phyloP scores from a whole-genome alignment of 1,140 invertebrate genomes.

The Popillia japonica region DNA sequence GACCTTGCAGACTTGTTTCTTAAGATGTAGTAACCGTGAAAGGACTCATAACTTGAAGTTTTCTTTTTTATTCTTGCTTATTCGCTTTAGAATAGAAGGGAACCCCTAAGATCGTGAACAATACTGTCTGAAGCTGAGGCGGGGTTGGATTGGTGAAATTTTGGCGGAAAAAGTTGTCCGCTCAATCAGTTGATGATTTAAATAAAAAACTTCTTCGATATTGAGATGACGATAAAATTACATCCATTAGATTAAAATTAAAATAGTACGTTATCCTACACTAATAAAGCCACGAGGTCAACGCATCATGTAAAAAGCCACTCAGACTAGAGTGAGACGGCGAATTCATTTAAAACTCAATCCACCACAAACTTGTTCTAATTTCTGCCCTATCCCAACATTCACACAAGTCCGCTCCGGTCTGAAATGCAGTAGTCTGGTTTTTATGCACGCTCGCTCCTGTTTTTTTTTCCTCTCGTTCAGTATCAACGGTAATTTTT shows the following conservation, averaged over 20 bases:
- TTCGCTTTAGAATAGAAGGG: conserved; percentile 21
- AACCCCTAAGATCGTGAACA: conserved; percentile 37
- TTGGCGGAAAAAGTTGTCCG: conserved; percentile 12
- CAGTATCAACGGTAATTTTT: conserved; percentile 40
- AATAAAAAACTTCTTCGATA: neutral
- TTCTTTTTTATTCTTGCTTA: conserved; percentile 26
- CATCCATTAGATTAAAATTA: conserved; percentile 16
- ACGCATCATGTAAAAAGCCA: conserved; percentile 39
- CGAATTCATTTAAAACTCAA: conserved; percentile 39
- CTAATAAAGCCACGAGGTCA: conserved; percentile 42
- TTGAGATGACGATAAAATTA: neutral
- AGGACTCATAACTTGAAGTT: conserved; percentile 36
- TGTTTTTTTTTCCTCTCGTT: conserved; percentile 36
- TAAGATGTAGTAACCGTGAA: conserved; percentile 44
- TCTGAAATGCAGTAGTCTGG: conserved; percentile 36
- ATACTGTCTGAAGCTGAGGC: conserved; percentile 43
- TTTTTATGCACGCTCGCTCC: conserved; percentile 2
- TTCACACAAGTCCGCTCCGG: conserved; percentile 28
- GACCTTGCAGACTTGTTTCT: conserved; percentile 45
- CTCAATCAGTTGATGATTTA: neutral
- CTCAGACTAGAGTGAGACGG: conserved; percentile 35
- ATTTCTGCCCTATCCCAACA: conserved; percentile 50
- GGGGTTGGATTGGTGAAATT: neutral
- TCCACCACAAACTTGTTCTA: conserved; percentile 46
- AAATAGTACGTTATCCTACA: conserved; percentile 31